Evolutionary conservation across 2,113 vertebrate species (phyloP).

Genomic region (Potamarius usumacintae): DNA sequence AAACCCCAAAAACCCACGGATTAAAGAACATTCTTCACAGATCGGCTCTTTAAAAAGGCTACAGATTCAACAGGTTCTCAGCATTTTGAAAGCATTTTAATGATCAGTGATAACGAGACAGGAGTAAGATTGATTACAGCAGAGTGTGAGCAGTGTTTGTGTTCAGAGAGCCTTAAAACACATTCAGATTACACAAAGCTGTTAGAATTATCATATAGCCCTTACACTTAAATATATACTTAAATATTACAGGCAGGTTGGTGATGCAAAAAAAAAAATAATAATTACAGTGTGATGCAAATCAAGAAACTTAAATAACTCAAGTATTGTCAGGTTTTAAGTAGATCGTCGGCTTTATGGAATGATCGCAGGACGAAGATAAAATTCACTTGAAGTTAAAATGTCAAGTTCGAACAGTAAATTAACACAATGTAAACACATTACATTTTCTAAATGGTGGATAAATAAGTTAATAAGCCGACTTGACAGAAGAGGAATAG

Average conservation of each 20-base stretch:
- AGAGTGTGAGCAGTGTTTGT: slow-evolving; percentile 59
- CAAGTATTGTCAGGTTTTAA: slow-evolving; percentile 72
- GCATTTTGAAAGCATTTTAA: slow-evolving; percentile 70
- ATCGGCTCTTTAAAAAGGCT: slow-evolving; percentile 44
- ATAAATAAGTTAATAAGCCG: neutral
- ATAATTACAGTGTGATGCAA: slow-evolving; percentile 48
- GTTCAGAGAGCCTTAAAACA: slow-evolving; percentile 59
- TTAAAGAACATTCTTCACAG: neutral
- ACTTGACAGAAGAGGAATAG: neutral
- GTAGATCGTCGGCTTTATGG: slow-evolving; percentile 47
- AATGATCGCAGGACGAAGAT: slow-evolving; percentile 28
- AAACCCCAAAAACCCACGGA: neutral
- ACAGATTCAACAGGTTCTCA: slow-evolving; percentile 63
- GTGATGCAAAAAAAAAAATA: slow-evolving; percentile 2
- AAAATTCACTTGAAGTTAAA: neutral
- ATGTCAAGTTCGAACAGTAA: neutral
- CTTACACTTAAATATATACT: slow-evolving; percentile 3
- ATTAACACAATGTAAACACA: neutral
- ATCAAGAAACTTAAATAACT: slow-evolving; percentile 48
- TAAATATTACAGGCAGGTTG: slow-evolving; percentile 11
- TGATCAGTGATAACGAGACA: slow-evolving; percentile 66
- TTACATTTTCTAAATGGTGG: neutral
- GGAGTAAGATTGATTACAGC: slow-evolving; percentile 67
- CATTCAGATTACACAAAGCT: slow-evolving; percentile 46
- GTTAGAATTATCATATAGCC: slow-evolving; percentile 26